Evolutionary conservation across 1,140 invertebrate genomes (phyloP), one percentile per base, ranked within the genome.

Genomic region (Argopecten irradians): DNA sequence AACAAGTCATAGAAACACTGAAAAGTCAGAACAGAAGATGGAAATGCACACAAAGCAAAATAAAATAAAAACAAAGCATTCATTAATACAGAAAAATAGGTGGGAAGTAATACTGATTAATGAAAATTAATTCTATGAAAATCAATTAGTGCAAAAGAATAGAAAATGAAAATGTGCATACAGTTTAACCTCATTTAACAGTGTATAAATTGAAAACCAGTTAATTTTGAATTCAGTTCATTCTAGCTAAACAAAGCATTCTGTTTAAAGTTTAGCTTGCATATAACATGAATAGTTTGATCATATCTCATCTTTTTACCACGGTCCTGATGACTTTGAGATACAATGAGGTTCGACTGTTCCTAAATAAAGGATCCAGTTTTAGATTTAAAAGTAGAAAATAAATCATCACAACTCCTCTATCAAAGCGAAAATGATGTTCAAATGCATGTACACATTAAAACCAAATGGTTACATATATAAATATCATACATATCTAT

Each of bases 1-100:
- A 94, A 88, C 83, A 94, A 89, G 87, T 93, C 93, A 93, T 89
- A 91, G 86, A 88, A 91, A 36, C 84, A 46, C 90, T 91, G 87
- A 71, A 85, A 71, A 71, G 55, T 71, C 55, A 71, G 55, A 71
- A 71, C 22, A 71, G 22, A 71, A 71, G 28, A 71, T 71, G 22
- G 55, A 71, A 28, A 71, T 19, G 22, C 14, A 55, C 14, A 11
- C 43, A 55, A 19, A 55, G 16, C 43, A 71, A n/a, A n/a, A 71
- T 0, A 71, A 71, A 71, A 71, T 28, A 71, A 46, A 71, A n/a
- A 11, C 43, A 55, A 55, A 19, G 7, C 43, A 11, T 11, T 13
- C 43, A 71, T n/a, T n/a, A n/a, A n/a, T 28, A 28, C 5, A 8
- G 5, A 28, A 16, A 28, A 28, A 28, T 71, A 71, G 55, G 55